Base-by-base conservation (phyloP, 1,140 invertebrate species). In the Venturia canescens region DNA sequence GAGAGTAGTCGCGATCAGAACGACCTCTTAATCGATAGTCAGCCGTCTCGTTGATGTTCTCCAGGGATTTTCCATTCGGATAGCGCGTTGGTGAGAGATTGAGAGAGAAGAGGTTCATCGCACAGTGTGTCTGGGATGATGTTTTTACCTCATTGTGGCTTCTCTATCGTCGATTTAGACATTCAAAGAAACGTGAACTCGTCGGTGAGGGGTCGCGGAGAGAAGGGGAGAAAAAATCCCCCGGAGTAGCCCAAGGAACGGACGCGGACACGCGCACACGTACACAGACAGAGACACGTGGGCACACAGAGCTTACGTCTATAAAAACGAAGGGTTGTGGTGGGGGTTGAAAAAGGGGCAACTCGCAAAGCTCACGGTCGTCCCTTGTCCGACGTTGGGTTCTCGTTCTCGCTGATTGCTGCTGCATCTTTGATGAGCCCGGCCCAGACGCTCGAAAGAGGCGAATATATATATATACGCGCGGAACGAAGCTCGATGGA, bases 341-440 rank as follows among this genome's bases (percentile, higher is more conserved):
- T 3, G 60, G 76, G 23, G 66, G 29, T 78, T 34, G 77, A 67
- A 57, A 31, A 38, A 27, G 29, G 76, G 29, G 60, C 21, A 63
- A 26, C 60, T 23, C n/a, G 21, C 21, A 66, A 18, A 63, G 76
- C 63, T 78, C 53, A 38, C 76, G 71, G 44, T 29, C 71, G 13
- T 48, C 18, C 29, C 48, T 66, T n/a, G 38, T n/a, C 48, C 74
- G 29, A 57, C 84, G 85, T 82, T 86, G 87, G 90, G 89, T 90
- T 88, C 89, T 82, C 87, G 89, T 90, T 88, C 89, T 82, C 87
- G 86, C 88, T 92, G 91, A 92, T 92, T 92, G 90, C 91, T 91
- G 87, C 83, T 92, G 89, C 90, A 92, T 92, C 88, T 92, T 91
- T 92, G 90, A 92, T 92, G 91, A 91, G 87, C 88, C 89, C 88